Base-by-base conservation (phyloP, 2,797 vertebrate species). In the Bovichtus diacanthus region DNA sequence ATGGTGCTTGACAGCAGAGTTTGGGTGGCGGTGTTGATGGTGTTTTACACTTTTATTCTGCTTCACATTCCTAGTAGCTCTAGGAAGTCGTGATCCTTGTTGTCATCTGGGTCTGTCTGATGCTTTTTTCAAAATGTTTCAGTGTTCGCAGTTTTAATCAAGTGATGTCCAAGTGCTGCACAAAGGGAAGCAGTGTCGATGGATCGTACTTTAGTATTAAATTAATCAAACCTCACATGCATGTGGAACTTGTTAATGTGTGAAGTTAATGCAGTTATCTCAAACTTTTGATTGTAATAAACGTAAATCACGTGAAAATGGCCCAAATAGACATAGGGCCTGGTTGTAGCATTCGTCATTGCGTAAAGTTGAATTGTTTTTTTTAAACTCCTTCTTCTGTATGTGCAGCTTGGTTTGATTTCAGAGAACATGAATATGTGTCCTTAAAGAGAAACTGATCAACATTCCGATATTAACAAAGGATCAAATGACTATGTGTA, bases 1-100 rank as follows among this genome's bases (percentile, higher is more conserved):
- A 58, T 5, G 25, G 18, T 39, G 79, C 50, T 47, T 43, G 53
- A 81, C 78, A 76, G 34, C 53, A 54, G 25, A 47, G 50, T 80
- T 61, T 61, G 60, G 70, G 53, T 74, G 75, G 65, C 43, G 9
- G 65, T 21, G 62, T 19, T 47, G 34, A 65, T 36, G 41, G 72
- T 73, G 73, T 69, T 16, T 29, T 27, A 34, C 31, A 34, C 10
- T 50, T 54, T 6, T 25, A 10, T n/a, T 50, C n/a, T n/a, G n/a
- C n/a, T n/a, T n/a, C n/a, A n/a, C n/a, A n/a, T n/a, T 44, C 9
- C 1, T 12, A 9, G 38, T 11, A 25, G 56, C 29, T 47, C 31
- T 31, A n/a, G n/a, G n/a, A n/a, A n/a, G 43, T 29, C 19, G 16
- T 7, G 4, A 19, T 38, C 8, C 27, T 19, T 31, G 18, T 73